Evolutionary conservation across 2,888 invertebrate species (phyloP), one percentile per base, ranked within the genome.

Genomic region (Deroplatys truncata): DNA sequence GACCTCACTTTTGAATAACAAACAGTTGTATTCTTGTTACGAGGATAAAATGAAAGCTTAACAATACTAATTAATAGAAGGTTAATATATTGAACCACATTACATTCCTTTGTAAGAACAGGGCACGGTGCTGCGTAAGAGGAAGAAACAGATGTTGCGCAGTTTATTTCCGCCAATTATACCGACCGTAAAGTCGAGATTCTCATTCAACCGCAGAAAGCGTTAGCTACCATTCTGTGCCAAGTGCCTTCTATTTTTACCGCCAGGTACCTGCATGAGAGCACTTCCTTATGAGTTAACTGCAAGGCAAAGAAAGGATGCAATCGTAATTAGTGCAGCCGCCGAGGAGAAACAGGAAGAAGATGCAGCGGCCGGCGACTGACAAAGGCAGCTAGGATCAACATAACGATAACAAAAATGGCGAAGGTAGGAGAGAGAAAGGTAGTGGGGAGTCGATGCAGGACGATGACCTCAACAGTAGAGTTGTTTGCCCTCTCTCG

Each of bases 381-480:
- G 25, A 72, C 20, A 25, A 25, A 72, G 25, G 20, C 16, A 20
- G 20, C 56, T 20, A 25, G 56, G 25, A 72, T 72, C 20, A 72
- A 72, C 56, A 72, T 72, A 72, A 72, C 56, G 56, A 72, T 72
- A 72, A 72, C 56, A 72, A 72, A 72, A 72, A 72, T 72, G 56
- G 56, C 56, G 56, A 72, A 72, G 88, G 72, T 29, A 29, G 29
- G 88, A 88, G 82, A 35, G 82, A 84, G 28, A 16, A 43, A 28
- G 29, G 72, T 49, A 88, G 56, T 72, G 56, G 56, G 56, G 56
- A 72, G 56, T 72, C 56, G 56, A 72, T 72, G 56, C 56, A 85
- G 89, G 82, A 89, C 35, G 56, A 56, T 35, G 93, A 92, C 88
- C 92, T 92, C 56, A 72, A 84, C 31, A 28, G 84, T 25, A 49